These are phyloP conservation scores for Volucella zonaria DNA, from an alignment of 2,888 invertebrate genomes.

Conservation along the genomic window DNA sequence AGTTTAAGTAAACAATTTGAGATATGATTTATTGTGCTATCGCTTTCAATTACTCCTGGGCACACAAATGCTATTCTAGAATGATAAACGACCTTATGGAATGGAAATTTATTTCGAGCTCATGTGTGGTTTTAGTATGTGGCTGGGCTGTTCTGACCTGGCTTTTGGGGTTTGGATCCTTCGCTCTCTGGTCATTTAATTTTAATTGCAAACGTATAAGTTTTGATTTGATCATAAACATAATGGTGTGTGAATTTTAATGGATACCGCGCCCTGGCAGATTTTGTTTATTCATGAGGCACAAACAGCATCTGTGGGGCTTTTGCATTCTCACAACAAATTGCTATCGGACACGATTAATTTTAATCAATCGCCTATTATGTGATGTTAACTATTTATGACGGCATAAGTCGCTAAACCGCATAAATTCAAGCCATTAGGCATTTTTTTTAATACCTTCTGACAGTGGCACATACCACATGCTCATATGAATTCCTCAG, in stretches of 20 bases:
- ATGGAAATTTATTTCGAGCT: slow-evolving; percentile 57
- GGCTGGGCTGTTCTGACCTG: not conserved
- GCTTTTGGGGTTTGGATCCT: too few relatives aligned
- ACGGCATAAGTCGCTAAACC: slow-evolving; percentile 6
- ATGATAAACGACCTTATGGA: slow-evolving; percentile 56
- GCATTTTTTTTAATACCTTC: too few relatives aligned
- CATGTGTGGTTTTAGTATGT: slow-evolving; percentile 9
- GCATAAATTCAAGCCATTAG: not conserved
- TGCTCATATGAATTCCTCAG: too few relatives aligned
- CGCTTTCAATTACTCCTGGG: slow-evolving; percentile 60
- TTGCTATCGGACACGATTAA: slow-evolving; percentile 30
- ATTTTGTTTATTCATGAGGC: slow-evolving; percentile 45
- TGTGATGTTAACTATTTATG: slow-evolving; percentile 10
- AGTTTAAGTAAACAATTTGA: slow-evolving; percentile 68
- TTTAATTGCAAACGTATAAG: slow-evolving; percentile 46
- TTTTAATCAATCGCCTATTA: slow-evolving; percentile 35
- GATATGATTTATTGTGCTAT: slow-evolving; percentile 68
- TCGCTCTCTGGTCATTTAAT: slow-evolving; percentile 26
- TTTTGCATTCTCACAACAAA: not conserved
- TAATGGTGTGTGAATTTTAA: slow-evolving; percentile 51
- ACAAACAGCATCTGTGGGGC: not conserved
- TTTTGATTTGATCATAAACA: slow-evolving; percentile 54
- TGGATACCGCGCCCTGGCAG: slow-evolving; percentile 19
- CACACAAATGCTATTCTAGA: slow-evolving; percentile 7
- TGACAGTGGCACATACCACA: too few relatives aligned